phyloP scores from a whole-genome alignment of 2,888 invertebrate genomes.

The Drosophila birchii region DNA sequence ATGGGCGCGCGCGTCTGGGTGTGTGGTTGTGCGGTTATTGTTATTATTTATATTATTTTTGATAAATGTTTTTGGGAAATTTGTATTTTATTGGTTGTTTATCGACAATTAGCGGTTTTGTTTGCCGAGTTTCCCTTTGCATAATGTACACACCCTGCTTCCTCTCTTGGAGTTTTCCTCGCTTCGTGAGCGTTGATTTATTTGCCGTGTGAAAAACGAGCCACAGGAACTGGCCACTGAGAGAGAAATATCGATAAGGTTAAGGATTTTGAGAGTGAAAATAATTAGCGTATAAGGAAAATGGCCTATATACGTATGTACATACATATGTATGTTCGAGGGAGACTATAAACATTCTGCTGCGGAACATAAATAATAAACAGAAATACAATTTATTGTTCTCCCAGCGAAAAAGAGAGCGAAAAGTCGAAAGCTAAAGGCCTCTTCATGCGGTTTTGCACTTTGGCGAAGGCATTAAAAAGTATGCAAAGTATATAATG shows the following conservation, averaged over 20 bases:
- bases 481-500: slow-evolving; percentile 59
- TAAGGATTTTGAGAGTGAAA: slow-evolving; percentile 13
- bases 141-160: slow-evolving; percentile 38
- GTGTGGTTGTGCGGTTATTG: slow-evolving; percentile 58
- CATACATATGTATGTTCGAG: not conserved
- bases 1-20: slow-evolving; percentile 14
- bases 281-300: slow-evolving; percentile 23
- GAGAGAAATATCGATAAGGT: slow-evolving; percentile 22
- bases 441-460: slow-evolving; percentile 73
- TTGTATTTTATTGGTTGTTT: slow-evolving; percentile 79
- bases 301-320: slow-evolving; percentile 14
- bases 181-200: slow-evolving; percentile 34
- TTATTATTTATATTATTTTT: slow-evolving; percentile 79
- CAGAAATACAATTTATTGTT: slow-evolving; percentile 60
- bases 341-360: slow-evolving; percentile 45
- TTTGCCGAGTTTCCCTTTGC: slow-evolving; percentile 57
- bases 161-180: not conserved
- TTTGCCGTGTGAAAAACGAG: slow-evolving; percentile 31
- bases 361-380: slow-evolving; percentile 67
- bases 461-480: slow-evolving; percentile 69
- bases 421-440: slow-evolving; percentile 41
- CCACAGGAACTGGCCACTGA: slow-evolving; percentile 1
- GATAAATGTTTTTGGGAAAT: slow-evolving; percentile 78
- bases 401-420: slow-evolving; percentile 11
- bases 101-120: slow-evolving; percentile 79